A percentile compares a stretch with the other conserved stretches of the same genome.
Conservation (phyloP, 2,888 invertebrate genomes). For the Griposia aprilina region DNA sequence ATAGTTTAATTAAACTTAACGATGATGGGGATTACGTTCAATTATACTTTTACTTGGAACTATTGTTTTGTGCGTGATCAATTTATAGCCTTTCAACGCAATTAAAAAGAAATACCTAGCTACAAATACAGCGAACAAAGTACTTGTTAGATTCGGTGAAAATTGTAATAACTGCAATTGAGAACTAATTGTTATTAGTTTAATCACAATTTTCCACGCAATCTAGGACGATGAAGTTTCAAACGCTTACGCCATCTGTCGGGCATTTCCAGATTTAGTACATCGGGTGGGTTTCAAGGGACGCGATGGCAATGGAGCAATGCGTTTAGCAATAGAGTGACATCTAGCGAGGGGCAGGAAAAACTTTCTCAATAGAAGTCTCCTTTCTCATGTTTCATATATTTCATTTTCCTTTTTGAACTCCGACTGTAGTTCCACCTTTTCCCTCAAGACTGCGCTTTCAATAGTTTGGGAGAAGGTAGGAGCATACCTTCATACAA, state of each 20-base stretch:
- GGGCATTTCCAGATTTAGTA: conserved; percentile 10
- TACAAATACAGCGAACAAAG: conserved; percentile 3
- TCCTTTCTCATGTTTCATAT: not conserved
- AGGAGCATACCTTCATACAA: not conserved
- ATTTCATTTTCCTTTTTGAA: not conserved
- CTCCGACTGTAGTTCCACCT: conserved; percentile 2
- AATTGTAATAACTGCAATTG: conserved; percentile 22
- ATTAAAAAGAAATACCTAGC: not conserved
- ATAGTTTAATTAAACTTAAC: not conserved
- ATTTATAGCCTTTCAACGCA: conserved; percentile 25
- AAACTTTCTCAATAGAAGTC: not conserved
- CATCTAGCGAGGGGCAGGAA: conserved; percentile 49
- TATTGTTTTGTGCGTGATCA: conserved; percentile 23
- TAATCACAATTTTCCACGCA: not conserved
- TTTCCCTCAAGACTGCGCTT: conserved; percentile 30
- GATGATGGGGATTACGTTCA: not conserved
- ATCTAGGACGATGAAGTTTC: not conserved
- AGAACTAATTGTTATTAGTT: conserved; percentile 21
- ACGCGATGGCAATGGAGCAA: not conserved
- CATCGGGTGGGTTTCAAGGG: not conserved
- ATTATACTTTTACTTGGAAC: not conserved
- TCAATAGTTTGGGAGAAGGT: not conserved
- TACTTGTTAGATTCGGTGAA: not conserved
- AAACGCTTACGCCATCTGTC: conserved; percentile 44
- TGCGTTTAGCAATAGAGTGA: conserved; percentile 8